Conservation (phyloP, 2,797 vertebrate genomes). For the Propithecus perrieri region DNA sequence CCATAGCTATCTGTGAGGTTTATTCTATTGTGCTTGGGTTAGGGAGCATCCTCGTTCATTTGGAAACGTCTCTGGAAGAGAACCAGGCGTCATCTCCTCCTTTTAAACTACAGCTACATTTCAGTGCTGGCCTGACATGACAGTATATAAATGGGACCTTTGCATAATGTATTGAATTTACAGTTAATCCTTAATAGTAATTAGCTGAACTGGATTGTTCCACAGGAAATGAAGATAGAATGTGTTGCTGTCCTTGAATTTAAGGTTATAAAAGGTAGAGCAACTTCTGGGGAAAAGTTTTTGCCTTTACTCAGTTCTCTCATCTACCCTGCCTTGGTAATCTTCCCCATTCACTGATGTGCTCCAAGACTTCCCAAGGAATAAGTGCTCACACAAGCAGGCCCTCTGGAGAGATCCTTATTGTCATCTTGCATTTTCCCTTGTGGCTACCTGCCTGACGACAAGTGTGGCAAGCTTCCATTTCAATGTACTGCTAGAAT, state of each 20-base stretch:
- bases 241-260: constrained; percentile 45
- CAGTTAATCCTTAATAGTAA: constrained; percentile 53
- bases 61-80: background rate
- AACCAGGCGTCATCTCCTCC: background rate
- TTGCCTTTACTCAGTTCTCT: background rate
- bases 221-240: constrained; percentile 66
- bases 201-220: constrained; percentile 61
- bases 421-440: background rate
- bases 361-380: background rate
- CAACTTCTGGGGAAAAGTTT: background rate
- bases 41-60: background rate
- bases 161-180: constrained; percentile 69
- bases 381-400: background rate
- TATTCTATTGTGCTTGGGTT: background rate
- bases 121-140: background rate
- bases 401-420: background rate
- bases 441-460: background rate
- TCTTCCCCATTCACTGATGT: background rate
- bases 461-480: background rate
- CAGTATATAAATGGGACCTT: constrained; percentile 41
- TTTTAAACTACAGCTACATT: constrained; percentile 25
- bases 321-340: background rate
- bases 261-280: constrained; percentile 54
- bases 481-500: background rate
- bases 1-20: background rate